Evolutionary conservation across 2,888 invertebrate genomes (phyloP).

Genomic region (Synergus umbraculus): DNA sequence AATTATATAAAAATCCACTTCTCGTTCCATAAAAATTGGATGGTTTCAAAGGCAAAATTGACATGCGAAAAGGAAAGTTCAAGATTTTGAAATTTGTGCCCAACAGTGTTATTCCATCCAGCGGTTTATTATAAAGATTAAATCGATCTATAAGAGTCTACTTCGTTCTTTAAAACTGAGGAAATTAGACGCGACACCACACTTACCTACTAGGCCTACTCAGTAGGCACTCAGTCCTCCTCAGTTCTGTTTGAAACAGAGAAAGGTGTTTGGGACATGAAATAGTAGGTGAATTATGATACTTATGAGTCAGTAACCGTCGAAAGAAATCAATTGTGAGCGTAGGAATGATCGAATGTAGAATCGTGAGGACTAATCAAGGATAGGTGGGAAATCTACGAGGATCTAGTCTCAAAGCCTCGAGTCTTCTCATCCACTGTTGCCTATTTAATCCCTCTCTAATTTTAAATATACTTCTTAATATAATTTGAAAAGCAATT

Average conservation of each 20-base stretch:
- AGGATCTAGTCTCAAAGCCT: slow-evolving; percentile 68
- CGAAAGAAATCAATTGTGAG: slow-evolving; percentile 63
- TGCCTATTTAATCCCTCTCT: slow-evolving; percentile 31
- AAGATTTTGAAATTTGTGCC: not conserved
- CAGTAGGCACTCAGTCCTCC: slow-evolving; percentile 75
- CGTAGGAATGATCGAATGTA: slow-evolving; percentile 64
- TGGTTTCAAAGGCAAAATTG: not conserved
- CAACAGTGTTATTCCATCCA: not conserved
- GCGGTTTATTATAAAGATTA: not conserved
- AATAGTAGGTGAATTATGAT: slow-evolving; percentile 71
- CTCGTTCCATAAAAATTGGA: not conserved
- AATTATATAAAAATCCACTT: not conserved
- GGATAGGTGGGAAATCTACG: slow-evolving; percentile 59
- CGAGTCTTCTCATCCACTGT: slow-evolving; percentile 58
- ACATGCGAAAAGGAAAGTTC: not conserved
- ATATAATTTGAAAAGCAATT: slow-evolving; percentile 73
- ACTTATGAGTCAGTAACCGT: slow-evolving; percentile 69
- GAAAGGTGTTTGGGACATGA: slow-evolving; percentile 76
- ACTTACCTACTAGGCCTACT: slow-evolving; percentile 76
- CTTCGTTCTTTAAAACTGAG: slow-evolving; percentile 26
- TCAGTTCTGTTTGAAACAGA: slow-evolving; percentile 77
- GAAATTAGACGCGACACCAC: slow-evolving; percentile 72
- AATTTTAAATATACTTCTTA: not conserved
- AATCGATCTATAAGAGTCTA: slow-evolving; percentile 4
- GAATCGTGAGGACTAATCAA: slow-evolving; percentile 65